Evolutionary conservation across 2,888 invertebrate species (phyloP).

Genomic region (Dione juno): DNA sequence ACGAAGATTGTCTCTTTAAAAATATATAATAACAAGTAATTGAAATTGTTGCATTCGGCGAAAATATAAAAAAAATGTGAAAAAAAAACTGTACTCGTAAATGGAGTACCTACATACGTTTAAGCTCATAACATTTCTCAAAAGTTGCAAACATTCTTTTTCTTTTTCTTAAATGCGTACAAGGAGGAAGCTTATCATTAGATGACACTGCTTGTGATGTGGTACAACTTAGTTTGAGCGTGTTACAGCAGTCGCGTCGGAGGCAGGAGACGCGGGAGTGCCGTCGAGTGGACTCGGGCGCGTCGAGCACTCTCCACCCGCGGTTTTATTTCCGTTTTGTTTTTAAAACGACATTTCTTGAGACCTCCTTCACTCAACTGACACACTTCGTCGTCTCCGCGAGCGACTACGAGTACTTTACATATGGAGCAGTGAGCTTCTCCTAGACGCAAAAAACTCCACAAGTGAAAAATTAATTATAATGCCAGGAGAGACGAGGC

Average conservation of each 20-base stretch:
- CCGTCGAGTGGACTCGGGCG: conserved; percentile 19
- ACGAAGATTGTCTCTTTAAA: too few relatives aligned
- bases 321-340: conserved; percentile 36
- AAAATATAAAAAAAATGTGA: too few relatives aligned
- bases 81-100: too few relatives aligned
- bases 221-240: conserved; percentile 30
- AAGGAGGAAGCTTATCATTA: conserved; percentile 1
- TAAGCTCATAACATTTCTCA: neutral
- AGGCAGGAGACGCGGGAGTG: conserved; percentile 27
- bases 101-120: too few relatives aligned
- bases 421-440: neutral
- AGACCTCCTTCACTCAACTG: conserved; percentile 29
- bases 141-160: neutral
- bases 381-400: conserved; percentile 25
- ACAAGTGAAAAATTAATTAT: conserved; percentile 10
- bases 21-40: too few relatives aligned
- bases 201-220: neutral
- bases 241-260: conserved; percentile 26
- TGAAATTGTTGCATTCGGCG: too few relatives aligned
- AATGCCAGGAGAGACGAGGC: neutral
- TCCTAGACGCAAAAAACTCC: neutral
- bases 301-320: conserved; percentile 33
- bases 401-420: neutral
- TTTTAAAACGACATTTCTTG: conserved; percentile 35
- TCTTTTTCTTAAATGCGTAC: neutral